Base-by-base conservation (phyloP, 2,888 invertebrate species). In the Timema podura region DNA sequence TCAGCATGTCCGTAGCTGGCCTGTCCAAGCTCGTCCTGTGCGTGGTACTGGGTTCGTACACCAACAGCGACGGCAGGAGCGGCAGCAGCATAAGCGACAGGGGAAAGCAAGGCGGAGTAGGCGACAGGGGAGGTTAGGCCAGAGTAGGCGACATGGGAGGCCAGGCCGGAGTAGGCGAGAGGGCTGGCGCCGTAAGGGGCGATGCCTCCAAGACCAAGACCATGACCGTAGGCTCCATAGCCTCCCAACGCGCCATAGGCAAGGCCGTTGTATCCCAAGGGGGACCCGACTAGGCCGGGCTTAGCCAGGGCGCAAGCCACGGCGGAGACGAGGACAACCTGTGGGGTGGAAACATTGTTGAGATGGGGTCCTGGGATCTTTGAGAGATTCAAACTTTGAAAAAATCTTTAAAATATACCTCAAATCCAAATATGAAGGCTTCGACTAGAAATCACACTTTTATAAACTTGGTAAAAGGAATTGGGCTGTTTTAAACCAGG, bases 271-370 rank as follows among this genome's bases (percentile, higher is more conserved):
- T 54, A 11, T 44, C 48, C 65, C 15, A 47, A 61, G 54, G 70
- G 73, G 74, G 70, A 75, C n/a, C 65, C 67, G 51, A 71, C 15
- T 59, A 75, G 54, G 49, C 76, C 76, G 66, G 77, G 77, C 70
- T 76, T 76, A 73, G 79, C 78, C 68, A 74, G 74, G 71, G 77
- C 78, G 68, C 77, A 77, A 68, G 81, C 81, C 76, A 80, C 80
- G 47, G 80, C 81, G 73, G 81, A 82, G 48, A 83, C 83, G 69
- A 80, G 80, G n/a, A 80, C 80, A n/a, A 84, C 82, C 79, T 81
- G 68, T 8, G 46, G 61, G 11, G 2, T 30, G 30, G 30, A 30
- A 30, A 30, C 30, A 30, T 1, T 30, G 30, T 30, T 30, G 30
- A 30, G 30, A 30, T 30, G 30, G 30, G 30, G 30, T 30, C 30